Percentiles rank a stretch among this genome's conserved stretches.
Evolutionary conservation across 2,888 invertebrate species (phyloP).

Genomic region (Punctoribates punctum): DNA sequence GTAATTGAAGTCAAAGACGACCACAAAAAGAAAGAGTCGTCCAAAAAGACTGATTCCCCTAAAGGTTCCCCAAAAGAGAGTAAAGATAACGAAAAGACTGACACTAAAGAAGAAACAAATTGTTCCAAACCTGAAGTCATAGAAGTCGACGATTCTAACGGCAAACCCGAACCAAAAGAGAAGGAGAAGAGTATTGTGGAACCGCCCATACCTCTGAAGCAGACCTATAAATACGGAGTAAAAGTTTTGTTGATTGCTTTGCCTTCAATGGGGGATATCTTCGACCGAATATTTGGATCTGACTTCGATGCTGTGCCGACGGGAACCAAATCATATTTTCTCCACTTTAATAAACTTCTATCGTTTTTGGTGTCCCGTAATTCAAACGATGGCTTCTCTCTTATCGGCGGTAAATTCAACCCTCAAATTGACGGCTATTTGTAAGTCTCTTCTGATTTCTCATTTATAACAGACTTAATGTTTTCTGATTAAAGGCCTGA

Average conservation of each 20-base stretch:
- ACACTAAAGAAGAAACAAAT: not conserved
- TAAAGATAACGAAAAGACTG: not conserved
- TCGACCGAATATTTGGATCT: conserved; percentile 42
- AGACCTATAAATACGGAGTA: conserved; percentile 39
- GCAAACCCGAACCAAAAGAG: not conserved
- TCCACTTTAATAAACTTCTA: conserved; percentile 39
- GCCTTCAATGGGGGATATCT: conserved; percentile 43
- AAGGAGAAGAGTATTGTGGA: not conserved
- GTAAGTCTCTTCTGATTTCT: not conserved
- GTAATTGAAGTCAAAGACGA: conserved; percentile 1
- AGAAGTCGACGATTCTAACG: not conserved
- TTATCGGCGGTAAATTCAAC: conserved; percentile 43
- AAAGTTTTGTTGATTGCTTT: conserved; percentile 44
- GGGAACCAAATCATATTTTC: conserved; percentile 38
- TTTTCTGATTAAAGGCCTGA: not conserved
- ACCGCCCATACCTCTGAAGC: not conserved
- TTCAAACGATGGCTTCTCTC: conserved; percentile 41
- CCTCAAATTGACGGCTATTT: conserved; percentile 40
- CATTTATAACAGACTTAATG: not conserved
- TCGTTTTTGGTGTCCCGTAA: conserved; percentile 38
- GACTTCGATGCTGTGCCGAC: conserved; percentile 49
- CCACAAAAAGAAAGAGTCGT: not conserved
- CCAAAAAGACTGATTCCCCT: conserved; percentile 18
- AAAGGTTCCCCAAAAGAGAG: not conserved
- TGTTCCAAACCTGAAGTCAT: not conserved